These are phyloP conservation scores for Cuculus canorus DNA, from an alignment of 2,797 vertebrate genomes.

Conservation along the genomic window DNA sequence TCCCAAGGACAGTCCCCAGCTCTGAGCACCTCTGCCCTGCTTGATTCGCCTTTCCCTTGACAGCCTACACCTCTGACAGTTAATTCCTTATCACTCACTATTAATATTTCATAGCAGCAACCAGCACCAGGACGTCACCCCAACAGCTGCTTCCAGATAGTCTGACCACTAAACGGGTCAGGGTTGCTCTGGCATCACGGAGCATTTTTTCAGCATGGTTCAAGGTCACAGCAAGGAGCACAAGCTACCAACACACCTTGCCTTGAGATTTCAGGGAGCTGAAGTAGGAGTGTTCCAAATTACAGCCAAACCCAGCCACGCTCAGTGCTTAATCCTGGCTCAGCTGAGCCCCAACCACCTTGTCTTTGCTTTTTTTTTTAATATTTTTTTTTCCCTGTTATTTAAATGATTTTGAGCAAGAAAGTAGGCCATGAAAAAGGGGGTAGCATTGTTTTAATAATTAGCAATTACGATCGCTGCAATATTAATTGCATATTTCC, in stretches of 20 bases:
- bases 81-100: neutral
- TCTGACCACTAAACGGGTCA: neutral
- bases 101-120: slow-evolving; percentile 44
- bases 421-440: slow-evolving; percentile 96
- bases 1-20: no score
- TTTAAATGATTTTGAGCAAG: slow-evolving; percentile 90
- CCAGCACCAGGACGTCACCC: neutral
- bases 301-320: neutral
- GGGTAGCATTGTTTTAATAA: slow-evolving; percentile 92
- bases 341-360: neutral
- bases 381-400: slow-evolving; percentile 76
- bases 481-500: slow-evolving; percentile 97
- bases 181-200: fast-evolving
- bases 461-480: slow-evolving; percentile 94
- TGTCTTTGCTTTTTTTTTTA: neutral
- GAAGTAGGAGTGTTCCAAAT: fast-evolving
- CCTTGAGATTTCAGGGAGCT: neutral
- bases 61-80: neutral
- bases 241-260: fast-evolving
- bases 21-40: neutral
- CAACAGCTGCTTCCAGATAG: neutral
- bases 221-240: neutral
- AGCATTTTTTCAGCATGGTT: neutral
- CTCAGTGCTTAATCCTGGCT: neutral
- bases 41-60: neutral